Conservation (phyloP, 2,797 vertebrate genomes). For the Pantherophis alleghaniensis region DNA sequence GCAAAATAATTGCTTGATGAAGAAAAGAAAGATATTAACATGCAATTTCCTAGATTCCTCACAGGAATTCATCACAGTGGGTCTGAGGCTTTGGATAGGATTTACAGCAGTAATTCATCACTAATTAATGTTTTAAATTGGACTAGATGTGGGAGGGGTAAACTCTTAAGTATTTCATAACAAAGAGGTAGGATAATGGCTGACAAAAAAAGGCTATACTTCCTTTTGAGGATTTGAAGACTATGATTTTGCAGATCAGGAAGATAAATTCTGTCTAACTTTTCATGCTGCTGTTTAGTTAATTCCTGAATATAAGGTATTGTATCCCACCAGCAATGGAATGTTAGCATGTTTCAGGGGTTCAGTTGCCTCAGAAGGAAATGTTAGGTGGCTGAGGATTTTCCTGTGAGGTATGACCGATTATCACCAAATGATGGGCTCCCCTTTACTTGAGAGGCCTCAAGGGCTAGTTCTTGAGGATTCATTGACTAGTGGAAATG, state of each 20-base stretch:
- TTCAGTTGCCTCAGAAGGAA: neutral
- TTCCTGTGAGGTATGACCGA: neutral
- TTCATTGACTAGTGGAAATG: neutral
- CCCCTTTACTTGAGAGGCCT: neutral
- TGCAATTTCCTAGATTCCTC: conserved; percentile 62
- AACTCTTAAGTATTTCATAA: neutral
- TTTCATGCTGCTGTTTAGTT: neutral
- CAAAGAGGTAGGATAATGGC: neutral
- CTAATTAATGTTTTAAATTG: conserved; percentile 71
- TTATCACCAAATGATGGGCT: neutral
- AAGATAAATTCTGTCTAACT: conserved; percentile 1
- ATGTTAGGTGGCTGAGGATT: neutral
- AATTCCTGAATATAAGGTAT: neutral
- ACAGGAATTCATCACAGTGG: conserved; percentile 55
- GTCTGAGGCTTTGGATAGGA: conserved; percentile 53
- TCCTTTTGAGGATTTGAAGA: conserved; percentile 15
- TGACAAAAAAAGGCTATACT: conserved; percentile 4
- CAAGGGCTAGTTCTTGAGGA: neutral
- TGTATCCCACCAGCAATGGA: neutral
- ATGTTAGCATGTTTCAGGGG: neutral
- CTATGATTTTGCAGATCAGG: neutral
- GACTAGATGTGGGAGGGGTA: neutral
- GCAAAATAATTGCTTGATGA: conserved; percentile 69
- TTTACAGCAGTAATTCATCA: conserved; percentile 67
- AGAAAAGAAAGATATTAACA: conserved; percentile 63